Base-by-base conservation (phyloP, 2,797 vertebrate species). In the Anas bernieri region DNA sequence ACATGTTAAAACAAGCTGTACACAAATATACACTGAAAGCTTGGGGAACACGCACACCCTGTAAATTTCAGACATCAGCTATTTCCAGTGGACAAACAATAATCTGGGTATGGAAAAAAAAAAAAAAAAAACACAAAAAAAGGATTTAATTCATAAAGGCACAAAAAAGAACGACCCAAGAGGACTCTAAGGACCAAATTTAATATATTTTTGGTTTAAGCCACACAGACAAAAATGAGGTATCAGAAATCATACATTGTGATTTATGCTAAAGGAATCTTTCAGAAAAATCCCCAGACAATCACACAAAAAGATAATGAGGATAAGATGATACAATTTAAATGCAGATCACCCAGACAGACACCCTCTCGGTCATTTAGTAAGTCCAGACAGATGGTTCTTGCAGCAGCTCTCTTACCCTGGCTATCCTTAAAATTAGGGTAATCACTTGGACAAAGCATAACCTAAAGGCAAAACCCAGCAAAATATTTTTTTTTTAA, bases 341-440 rank as follows among this genome's bases (percentile, higher is more conserved):
- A 96, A 95, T 92, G 90, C 88, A 90, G 86, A 96, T 96, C 92
- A 95, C 84, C 84, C 88, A 94, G 86, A 94, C 92, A 95, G 83
- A 91, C 84, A 94, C 84, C 41, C 72, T 91, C 62, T 94, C 0
- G 6, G 84, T 90, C 76, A 94, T 95, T 92, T 91, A 92, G 31
- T 83, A 89, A 92, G 79, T 91, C 72, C 72, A 93, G 82, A 95
- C 92, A 95, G 72, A 92, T 86, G 83, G 85, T 68, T 92, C 83
- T 90, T 62, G 33, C 89, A 88, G 85, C 50, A 91, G 18, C 75
- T 80, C 56, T 76, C 62, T 75, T 92, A 91, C 12, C 28, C 41
- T 43, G 70, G 73, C 52, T 89, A 79, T 48, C 43, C 48, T 87
- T 77, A 77, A 83, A 92, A 87, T 72, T 67, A 87, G 30, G 23